These are phyloP conservation scores for Dinoponera quadriceps DNA, from an alignment of 1,140 invertebrate genomes.

Conservation along the genomic window DNA sequence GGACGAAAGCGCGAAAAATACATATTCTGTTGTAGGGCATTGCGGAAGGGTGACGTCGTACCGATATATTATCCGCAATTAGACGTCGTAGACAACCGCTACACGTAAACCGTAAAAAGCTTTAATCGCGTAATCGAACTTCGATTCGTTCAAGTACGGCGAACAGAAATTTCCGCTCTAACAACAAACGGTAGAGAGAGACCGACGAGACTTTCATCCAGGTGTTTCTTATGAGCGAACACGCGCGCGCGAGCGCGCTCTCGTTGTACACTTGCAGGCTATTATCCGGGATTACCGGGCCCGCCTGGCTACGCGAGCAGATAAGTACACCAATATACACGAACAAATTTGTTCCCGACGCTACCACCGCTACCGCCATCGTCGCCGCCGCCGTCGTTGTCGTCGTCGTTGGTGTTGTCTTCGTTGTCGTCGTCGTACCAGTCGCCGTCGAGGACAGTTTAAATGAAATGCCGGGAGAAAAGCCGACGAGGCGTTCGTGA, in stretches of 20 bases:
- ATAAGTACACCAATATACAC: constrained; percentile 68
- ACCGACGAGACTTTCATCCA: constrained; percentile 53
- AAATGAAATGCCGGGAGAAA: constrained; percentile 61
- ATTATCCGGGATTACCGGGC: constrained; percentile 70
- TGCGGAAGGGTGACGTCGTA: constrained; percentile 16
- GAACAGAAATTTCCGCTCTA: constrained; percentile 49
- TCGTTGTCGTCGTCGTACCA: background rate
- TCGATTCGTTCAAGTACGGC: constrained; percentile 46
- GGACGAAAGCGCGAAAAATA: background rate
- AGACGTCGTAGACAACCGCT: constrained; percentile 46
- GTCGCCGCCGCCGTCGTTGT: background rate
- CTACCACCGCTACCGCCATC: background rate
- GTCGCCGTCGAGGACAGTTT: constrained; percentile 57
- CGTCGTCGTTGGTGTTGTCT: background rate
- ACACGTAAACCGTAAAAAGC: constrained; percentile 60
- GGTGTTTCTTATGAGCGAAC: constrained; percentile 55
- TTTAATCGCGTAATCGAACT: constrained; percentile 59
- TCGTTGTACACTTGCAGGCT: constrained; percentile 60
- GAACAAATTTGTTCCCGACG: constrained; percentile 65
- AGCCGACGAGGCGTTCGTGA: constrained; percentile 31
- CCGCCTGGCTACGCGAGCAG: constrained; percentile 41
- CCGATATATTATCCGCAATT: constrained; percentile 54
- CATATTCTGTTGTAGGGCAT: constrained; percentile 8
- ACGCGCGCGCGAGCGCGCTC: background rate
- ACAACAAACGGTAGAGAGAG: constrained; percentile 26